Percentiles rank a stretch among this genome's conserved stretches.
These are phyloP conservation scores for Maccullochella peelii DNA, from an alignment of 2,113 vertebrate genomes.

Conservation along the genomic window DNA sequence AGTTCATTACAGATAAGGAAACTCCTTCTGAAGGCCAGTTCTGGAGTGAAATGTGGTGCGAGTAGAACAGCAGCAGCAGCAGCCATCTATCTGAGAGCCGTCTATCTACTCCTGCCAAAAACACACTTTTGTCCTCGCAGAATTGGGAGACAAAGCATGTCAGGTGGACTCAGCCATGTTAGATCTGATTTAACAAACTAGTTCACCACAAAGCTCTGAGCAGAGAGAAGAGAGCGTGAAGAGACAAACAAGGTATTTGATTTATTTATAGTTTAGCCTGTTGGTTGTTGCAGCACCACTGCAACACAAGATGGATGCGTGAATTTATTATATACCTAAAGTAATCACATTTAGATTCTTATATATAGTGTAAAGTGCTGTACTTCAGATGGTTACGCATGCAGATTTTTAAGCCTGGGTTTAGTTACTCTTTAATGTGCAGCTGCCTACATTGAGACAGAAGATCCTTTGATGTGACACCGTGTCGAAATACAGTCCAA, in stretches of 20 bases:
- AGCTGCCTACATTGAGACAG: too few relatives aligned
- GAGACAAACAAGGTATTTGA: background rate
- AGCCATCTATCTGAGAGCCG: background rate
- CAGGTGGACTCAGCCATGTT: background rate
- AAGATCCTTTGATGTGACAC: too few relatives aligned
- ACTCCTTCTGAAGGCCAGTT: background rate
- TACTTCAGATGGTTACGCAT: background rate
- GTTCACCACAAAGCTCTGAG: background rate
- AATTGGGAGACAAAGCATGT: background rate
- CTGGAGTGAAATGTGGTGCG: background rate
- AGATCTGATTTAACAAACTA: background rate
- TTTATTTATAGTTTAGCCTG: background rate
- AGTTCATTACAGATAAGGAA: conserved; percentile 15
- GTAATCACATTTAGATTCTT: too few relatives aligned
- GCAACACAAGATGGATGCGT: background rate
- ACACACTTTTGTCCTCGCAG: background rate
- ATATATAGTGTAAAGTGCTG: background rate
- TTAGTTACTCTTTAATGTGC: background rate
- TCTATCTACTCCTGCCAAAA: background rate
- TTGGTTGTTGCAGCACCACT: background rate
- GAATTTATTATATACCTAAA: too few relatives aligned
- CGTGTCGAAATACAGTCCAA: too few relatives aligned
- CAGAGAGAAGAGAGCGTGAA: background rate
- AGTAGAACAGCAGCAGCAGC: background rate
- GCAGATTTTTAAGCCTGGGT: background rate